These are phyloP conservation scores for Apocrypta bakeri DNA, from an alignment of 1,140 invertebrate species.

Conservation along the genomic window DNA sequence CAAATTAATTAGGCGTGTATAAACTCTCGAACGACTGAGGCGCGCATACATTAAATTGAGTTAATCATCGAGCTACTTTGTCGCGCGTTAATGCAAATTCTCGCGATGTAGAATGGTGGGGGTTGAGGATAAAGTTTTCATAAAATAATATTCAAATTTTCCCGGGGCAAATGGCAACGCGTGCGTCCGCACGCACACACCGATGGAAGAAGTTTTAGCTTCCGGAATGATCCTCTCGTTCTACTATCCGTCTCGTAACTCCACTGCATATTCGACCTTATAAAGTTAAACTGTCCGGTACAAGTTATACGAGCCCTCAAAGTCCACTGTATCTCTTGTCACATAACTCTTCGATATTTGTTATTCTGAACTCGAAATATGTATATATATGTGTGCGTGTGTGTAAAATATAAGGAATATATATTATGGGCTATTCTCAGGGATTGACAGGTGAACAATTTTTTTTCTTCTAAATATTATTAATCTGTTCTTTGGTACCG, in stretches of 20 bases:
- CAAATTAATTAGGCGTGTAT: too few species aligned
- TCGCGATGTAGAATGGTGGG: too few species aligned
- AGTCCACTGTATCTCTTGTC: background rate
- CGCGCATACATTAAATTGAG: too few species aligned
- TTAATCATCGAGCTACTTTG: background rate
- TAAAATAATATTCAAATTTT: background rate
- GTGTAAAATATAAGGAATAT: too few species aligned
- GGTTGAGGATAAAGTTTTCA: background rate
- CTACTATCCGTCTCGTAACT: background rate
- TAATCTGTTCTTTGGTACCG: too few species aligned
- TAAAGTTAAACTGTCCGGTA: background rate
- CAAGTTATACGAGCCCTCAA: background rate
- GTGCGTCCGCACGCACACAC: background rate
- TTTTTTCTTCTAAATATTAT: too few species aligned
- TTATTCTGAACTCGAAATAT: too few species aligned
- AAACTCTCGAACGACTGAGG: too few species aligned
- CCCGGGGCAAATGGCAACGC: background rate
- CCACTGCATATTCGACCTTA: background rate
- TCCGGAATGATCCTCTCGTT: background rate
- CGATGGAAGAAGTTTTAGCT: background rate
- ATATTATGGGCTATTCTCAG: too few species aligned
- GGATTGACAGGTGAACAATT: too few species aligned
- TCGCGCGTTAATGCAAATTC: background rate
- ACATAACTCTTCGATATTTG: too few species aligned
- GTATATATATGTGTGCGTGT: too few species aligned